Conservation (phyloP, 2,113 vertebrate species). For the Tringa solitaria region DNA sequence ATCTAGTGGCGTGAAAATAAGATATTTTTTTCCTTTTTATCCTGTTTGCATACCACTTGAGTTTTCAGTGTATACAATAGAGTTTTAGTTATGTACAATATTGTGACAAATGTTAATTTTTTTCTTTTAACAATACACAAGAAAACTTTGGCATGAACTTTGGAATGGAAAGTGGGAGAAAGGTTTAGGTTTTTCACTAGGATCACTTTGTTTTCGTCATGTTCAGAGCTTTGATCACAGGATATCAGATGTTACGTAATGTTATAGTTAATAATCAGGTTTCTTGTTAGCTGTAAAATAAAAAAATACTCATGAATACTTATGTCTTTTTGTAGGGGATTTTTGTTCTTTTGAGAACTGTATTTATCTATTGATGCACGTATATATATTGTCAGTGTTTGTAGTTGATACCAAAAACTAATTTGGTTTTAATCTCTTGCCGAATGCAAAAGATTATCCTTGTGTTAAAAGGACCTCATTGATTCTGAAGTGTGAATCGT, state of each 20-base stretch:
- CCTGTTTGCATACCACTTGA: neutral
- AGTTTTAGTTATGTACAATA: neutral
- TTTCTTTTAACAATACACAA: neutral
- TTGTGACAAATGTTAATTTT: neutral
- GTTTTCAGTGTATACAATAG: neutral
- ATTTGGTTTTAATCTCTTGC: neutral
- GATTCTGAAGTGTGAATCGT: neutral
- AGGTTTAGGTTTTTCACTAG: neutral
- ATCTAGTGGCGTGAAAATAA: neutral
- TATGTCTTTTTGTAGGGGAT: neutral
- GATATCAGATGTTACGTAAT: neutral
- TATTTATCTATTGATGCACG: neutral
- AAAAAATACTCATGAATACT: neutral
- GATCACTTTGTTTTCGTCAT: neutral
- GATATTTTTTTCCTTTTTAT: accelerated
- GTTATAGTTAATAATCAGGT: neutral
- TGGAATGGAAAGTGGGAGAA: neutral
- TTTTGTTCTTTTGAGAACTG: neutral
- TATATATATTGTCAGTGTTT: neutral
- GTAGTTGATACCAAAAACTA: neutral
- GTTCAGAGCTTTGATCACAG: neutral
- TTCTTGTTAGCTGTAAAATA: neutral
- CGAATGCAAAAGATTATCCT: neutral
- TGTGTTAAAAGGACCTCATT: neutral
- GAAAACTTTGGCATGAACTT: neutral